These are phyloP conservation scores for Panzeria rudis DNA, from an alignment of 2,888 invertebrate genomes.

Conservation along the genomic window DNA sequence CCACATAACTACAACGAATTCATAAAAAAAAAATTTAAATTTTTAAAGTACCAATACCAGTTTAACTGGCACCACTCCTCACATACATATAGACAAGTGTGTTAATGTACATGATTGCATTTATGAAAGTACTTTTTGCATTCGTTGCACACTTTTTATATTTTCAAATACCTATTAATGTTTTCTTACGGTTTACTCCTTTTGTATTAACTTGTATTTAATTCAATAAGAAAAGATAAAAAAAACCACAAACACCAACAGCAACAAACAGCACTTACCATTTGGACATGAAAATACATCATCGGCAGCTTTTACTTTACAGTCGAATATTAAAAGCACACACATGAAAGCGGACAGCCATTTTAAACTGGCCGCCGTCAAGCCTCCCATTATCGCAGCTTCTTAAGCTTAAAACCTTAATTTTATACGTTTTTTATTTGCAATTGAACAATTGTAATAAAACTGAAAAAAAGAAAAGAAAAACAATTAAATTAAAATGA, in stretches of 20 bases:
- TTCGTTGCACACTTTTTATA: constrained; percentile 14
- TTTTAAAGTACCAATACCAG: background rate
- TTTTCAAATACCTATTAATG: constrained; percentile 21
- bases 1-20: background rate
- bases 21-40: too few relatives aligned
- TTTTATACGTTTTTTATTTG: constrained; percentile 61
- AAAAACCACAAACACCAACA: constrained; percentile 74
- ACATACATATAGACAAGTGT: background rate
- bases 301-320: constrained; percentile 76
- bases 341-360: constrained; percentile 83
- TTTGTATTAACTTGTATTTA: constrained; percentile 27
- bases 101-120: constrained; percentile 24
- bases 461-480: constrained; percentile 57
- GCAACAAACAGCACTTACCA: constrained; percentile 80
- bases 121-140: constrained; percentile 42
- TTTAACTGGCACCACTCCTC: constrained; percentile 21
- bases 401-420: constrained; percentile 44
- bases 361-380: constrained; percentile 83
- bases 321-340: constrained; percentile 74
- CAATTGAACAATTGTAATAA: constrained; percentile 65
- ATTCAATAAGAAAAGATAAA: constrained; percentile 25
- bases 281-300: constrained; percentile 83
- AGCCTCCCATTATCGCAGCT: constrained; percentile 79
- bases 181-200: constrained; percentile 21
- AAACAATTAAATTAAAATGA: background rate